Base-by-base conservation (phyloP, 2,888 invertebrate genomes). In the Chalcosyrphus nemorum region DNA sequence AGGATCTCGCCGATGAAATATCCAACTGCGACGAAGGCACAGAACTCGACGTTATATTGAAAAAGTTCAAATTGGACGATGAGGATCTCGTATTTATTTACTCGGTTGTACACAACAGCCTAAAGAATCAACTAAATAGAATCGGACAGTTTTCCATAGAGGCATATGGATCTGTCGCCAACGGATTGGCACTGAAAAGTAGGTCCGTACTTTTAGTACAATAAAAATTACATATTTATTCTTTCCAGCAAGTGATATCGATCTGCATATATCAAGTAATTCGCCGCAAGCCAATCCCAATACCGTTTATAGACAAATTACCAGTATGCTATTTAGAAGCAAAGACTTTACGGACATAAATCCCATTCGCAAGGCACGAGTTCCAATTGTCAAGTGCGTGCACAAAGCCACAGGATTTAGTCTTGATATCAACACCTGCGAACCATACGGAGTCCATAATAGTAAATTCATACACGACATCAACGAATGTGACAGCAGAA, bases 351-450 rank as follows among this genome's bases (percentile, higher is more conserved):
- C 91, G 0, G 92, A 94, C 65, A 91, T 95, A 15, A 88, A 94
- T 21, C 91, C 94, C 52, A 95, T 96, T 87, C 94, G 95, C 0
- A 92, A 93, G 57, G 96, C 96, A 11, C 94, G 95, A 89, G 95
- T 95, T 3, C 97, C 97, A 24, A 95, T 97, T 82, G 94, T 97
- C 9, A 96, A 95, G 89, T 95, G 95, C 89, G 92, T 92, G 81
- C 95, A 96, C 89, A 86, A 91, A 1, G 92, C 92, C 9, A 95
- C 95, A 0, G 91, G 92, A 0, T 93, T 94, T 19, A 93, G 93
- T 87, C 94, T 95, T 87, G 97, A 97, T 89, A 92, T 97, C 29
- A 95, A 95, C 65, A 94, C 96, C 89, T 95, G 94, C 87, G 95
- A 94, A 54, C 93, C 93, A 15, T 92, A 95, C 2, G 96, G 95